Evolutionary conservation across 2,113 vertebrate species (phyloP).

Genomic region (Sprattus sprattus): DNA sequence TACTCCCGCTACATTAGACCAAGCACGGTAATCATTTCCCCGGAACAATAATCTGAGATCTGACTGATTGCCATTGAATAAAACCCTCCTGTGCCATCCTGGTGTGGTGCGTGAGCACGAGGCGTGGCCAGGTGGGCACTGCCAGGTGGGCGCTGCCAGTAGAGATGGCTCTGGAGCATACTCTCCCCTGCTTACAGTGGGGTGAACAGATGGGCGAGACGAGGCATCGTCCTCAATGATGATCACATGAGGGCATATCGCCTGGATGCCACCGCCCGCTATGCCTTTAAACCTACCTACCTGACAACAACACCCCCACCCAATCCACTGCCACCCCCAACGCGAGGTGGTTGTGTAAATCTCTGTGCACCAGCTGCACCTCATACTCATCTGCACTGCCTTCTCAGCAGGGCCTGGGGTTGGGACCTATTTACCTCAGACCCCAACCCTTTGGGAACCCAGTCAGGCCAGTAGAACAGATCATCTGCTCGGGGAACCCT

Average conservation of each 20-base stretch:
- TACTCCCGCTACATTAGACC: not conserved
- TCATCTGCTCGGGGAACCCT: too few species aligned
- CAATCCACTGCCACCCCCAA: not conserved
- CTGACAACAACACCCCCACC: not conserved
- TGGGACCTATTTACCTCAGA: not conserved
- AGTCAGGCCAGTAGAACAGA: not conserved
- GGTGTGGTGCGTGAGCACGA: not conserved
- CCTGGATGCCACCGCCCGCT: slow-evolving; percentile 31
- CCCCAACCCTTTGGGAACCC: not conserved
- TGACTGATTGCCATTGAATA: not conserved
- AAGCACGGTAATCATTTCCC: not conserved
- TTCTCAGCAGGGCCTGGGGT: not conserved
- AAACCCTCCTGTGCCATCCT: not conserved
- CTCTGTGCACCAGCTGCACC: not conserved
- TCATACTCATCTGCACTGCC: not conserved
- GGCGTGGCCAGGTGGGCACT: not conserved
- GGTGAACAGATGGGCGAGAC: slow-evolving; percentile 50
- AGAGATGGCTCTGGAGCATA: slow-evolving; percentile 22
- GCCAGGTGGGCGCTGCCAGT: not conserved
- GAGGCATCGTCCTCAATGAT: slow-evolving; percentile 41
- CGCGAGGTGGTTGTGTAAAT: too few species aligned
- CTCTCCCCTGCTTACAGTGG: slow-evolving; percentile 23
- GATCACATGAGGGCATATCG: slow-evolving; percentile 40
- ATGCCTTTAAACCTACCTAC: slow-evolving; percentile 25
- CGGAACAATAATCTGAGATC: not conserved